Base-by-base conservation (phyloP, 2,797 vertebrate species). In the Lithobates sylvaticus region DNA sequence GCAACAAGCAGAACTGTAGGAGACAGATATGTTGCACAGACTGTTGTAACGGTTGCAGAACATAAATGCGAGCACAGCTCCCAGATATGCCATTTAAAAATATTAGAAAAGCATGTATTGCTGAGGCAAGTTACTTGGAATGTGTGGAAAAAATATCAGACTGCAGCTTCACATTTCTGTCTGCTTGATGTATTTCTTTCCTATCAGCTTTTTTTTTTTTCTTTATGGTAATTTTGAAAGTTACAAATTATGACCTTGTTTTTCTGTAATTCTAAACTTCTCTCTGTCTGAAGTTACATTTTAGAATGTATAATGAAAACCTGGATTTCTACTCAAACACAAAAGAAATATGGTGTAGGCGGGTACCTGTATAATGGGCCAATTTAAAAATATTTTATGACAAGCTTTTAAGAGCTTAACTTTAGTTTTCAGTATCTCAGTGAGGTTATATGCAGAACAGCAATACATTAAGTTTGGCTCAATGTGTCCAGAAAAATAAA, bases 131-230 rank as follows among this genome's bases (percentile, higher is more conserved):
- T 78, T 50, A 29, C 32, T 68, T 79, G 68, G 78, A 68, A 86
- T 76, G 78, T 47, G 65, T 76, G 84, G 84, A 86, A 81, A 85
- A 79, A 74, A 70, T 71, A 84, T 73, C 72, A 72, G 65, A 73
- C 84, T 64, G 68, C 65, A 71, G 71, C 32, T 64, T 71, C 65
- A 69, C 78, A 71, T 70, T 81, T 69, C 73, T 76, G 84, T 76
- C 78, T 81, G 65, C 18, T n/a, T 81, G 47, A 81, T 81, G 65
- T 70, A 64, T 86, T 64, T 74, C 26, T 67, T 67, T 58, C 26
- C 64, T 67, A 27, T 67, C 54, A 27, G 26, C 1, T 75, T 68
- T 69, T 42, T 76, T n/a, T 78, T 39, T 50, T 29, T 58, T 77
- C 27, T 78, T 58, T 72, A 67, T 72, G 27, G 27, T 78, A 67